Percentiles rank a stretch among this genome's conserved stretches.
Evolutionary conservation across 1,140 invertebrate species (phyloP).

Genomic region (Pogonomyrmex californicus): DNA sequence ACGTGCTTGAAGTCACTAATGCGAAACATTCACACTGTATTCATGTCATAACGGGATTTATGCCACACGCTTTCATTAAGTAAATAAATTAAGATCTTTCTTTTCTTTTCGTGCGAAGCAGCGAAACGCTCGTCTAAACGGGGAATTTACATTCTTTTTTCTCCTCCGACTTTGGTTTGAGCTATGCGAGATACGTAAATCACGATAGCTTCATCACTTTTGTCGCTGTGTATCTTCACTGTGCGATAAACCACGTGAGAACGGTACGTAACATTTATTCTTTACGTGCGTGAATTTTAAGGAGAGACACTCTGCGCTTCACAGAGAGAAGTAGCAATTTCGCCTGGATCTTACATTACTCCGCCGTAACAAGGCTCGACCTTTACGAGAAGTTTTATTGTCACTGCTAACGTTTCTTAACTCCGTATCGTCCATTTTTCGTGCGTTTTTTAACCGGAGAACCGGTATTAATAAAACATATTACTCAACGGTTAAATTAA

Average conservation of each 20-base stretch:
- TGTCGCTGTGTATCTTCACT: neutral
- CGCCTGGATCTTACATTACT: conserved; percentile 41
- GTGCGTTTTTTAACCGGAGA: neutral
- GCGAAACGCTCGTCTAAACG: conserved; percentile 12
- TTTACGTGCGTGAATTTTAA: conserved; percentile 32
- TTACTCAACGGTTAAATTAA: conserved; percentile 9
- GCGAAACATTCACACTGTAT: conserved; percentile 30
- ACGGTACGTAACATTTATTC: conserved; percentile 34
- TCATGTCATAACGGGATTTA: conserved; percentile 44
- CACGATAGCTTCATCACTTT: neutral
- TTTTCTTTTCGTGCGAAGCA: neutral
- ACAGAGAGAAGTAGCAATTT: conserved; percentile 20
- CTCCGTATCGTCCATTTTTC: conserved; percentile 34
- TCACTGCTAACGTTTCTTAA: conserved; percentile 50
- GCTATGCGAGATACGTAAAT: neutral
- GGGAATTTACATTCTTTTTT: conserved; percentile 10
- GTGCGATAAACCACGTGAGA: conserved; percentile 1
- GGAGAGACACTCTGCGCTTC: neutral
- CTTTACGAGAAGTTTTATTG: conserved; percentile 54
- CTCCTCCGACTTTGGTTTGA: neutral
- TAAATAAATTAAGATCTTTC: conserved; percentile 55
- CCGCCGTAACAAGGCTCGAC: neutral
- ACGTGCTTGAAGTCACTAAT: conserved; percentile 14
- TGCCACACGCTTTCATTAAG: conserved; percentile 39
- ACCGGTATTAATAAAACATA: conserved; percentile 18